Evolutionary conservation across 1,140 invertebrate genomes (phyloP).

Genomic region (Zophobas atratus): DNA sequence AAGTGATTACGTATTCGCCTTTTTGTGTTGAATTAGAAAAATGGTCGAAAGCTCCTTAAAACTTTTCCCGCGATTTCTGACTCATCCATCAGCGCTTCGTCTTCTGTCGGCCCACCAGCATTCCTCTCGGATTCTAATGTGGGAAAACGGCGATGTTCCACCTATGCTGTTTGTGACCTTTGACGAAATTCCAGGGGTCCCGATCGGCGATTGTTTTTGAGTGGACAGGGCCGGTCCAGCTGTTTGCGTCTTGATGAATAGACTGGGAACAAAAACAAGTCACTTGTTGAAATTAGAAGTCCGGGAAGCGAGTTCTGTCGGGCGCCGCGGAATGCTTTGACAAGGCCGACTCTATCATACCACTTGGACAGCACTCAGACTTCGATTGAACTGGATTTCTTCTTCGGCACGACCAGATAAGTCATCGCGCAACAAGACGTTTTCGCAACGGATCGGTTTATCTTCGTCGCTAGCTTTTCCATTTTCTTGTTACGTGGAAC

Average conservation of each 20-base stretch:
- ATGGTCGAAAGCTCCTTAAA: too few species aligned
- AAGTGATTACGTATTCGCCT: too few species aligned
- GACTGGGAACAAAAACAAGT: conserved; percentile 64
- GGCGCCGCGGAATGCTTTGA: conserved; percentile 64
- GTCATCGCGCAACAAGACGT: conserved; percentile 7
- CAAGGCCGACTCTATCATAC: conserved; percentile 59
- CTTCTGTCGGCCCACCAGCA: background rate
- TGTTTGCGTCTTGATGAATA: conserved; percentile 62
- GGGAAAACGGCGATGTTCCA: conserved; percentile 14
- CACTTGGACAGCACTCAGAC: conserved; percentile 37
- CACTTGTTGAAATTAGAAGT: conserved; percentile 66
- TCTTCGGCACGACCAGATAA: background rate
- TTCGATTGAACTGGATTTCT: conserved; percentile 27
- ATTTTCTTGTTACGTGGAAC: too few species aligned
- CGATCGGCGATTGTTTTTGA: conserved; percentile 34
- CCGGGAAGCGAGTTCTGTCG: conserved; percentile 61
- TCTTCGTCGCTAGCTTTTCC: background rate
- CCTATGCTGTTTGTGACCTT: conserved; percentile 8
- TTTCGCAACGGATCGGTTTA: background rate
- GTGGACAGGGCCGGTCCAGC: conserved; percentile 53
- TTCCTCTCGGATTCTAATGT: conserved; percentile 15
- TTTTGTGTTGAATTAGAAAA: too few species aligned
- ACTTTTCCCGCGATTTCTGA: too few species aligned
- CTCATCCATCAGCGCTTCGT: background rate
- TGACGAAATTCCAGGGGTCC: conserved; percentile 33